Base-by-base conservation (phyloP, 2,888 invertebrate genomes). In the Agonopterix alstromeriana region DNA sequence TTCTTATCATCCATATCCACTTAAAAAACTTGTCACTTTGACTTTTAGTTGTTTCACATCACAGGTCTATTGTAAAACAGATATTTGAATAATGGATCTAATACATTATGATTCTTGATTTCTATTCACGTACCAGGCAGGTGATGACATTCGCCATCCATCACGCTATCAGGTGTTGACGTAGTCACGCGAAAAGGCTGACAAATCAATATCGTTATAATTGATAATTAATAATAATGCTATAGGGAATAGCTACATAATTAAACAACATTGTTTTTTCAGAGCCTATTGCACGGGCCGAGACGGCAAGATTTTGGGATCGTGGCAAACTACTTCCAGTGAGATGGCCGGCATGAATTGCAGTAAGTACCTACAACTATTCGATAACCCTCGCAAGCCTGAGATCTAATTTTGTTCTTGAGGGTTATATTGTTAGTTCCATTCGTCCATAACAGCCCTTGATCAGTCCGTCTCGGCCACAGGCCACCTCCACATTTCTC, bases 281-380 rank as follows among this genome's bases (percentile, higher is more conserved):
- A 93, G 93, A 44, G 90, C 90, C 35, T 89, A 85, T 56, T 93
- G 93, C 61, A 90, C 90, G 11, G 92, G 91, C 77, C 89, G 90
- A 57, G 91, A 92, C 63, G 91, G 90, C 14, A 70, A 73, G 36
- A 87, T 85, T 63, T 80, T 93, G 35, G 90, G 89, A 17, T 77
- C 89, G 42, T 92, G 89, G 82, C 89, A 90, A 61, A 69, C 75
- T 0, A 71, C 76, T 35, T 70, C 74, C 51, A 75, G 66, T 55
- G 69, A 67, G 54, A 74, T 80, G 66, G 54, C 53, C 2, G 73
- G 70, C 51, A 82, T 90, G 68, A 88, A 90, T 70, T 93, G 93
- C 81, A 89, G 93, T 92, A 86, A 91, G 92, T 90, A 64, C n/a
- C n/a, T n/a, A n/a, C 46, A 7, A 27, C 27, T 27, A 27, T 27